Evolutionary conservation across 2,888 invertebrate genomes (phyloP).

Genomic region (Chydorus sphaericus): DNA sequence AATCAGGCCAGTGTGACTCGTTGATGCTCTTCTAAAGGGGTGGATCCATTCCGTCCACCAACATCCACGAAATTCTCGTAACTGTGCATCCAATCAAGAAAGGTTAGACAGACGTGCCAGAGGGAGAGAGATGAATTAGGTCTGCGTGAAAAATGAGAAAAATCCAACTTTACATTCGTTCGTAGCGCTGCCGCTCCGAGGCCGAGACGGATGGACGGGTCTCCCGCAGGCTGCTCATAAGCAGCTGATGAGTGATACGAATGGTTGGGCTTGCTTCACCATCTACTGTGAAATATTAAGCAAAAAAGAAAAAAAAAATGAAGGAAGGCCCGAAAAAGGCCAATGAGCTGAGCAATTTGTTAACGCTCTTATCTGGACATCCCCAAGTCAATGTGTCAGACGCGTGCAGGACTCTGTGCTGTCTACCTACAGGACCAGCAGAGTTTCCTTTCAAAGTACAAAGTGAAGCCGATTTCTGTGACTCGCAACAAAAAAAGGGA

Average conservation of each 20-base stretch:
- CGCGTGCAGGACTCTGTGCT: not conserved
- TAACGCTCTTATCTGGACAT: conserved; percentile 11
- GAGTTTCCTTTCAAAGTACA: not conserved
- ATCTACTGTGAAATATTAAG: no score
- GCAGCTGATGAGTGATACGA: conserved; percentile 40
- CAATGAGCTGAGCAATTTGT: conserved; percentile 5
- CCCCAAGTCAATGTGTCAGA: conserved; percentile 9
- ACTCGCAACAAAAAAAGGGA: not conserved
- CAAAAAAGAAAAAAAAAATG: not conserved
- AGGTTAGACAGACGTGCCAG: no score
- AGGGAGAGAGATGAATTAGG: no score
- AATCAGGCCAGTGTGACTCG: no score
- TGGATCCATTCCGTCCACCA: no score
- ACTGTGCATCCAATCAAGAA: no score
- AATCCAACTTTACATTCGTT: conserved; percentile 51
- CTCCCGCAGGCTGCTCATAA: conserved; percentile 46
- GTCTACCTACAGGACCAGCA: not conserved
- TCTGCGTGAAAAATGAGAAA: not conserved
- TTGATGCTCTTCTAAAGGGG: no score
- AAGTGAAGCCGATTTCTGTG: conserved; percentile 4
- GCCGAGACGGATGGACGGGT: conserved; percentile 62
- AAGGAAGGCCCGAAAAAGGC: not conserved
- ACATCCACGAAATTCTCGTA: no score
- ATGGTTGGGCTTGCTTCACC: not conserved
- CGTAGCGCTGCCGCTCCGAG: conserved; percentile 53